phyloP scores from a whole-genome alignment of 2,113 vertebrate genomes.

The Anas platyrhynchos region DNA sequence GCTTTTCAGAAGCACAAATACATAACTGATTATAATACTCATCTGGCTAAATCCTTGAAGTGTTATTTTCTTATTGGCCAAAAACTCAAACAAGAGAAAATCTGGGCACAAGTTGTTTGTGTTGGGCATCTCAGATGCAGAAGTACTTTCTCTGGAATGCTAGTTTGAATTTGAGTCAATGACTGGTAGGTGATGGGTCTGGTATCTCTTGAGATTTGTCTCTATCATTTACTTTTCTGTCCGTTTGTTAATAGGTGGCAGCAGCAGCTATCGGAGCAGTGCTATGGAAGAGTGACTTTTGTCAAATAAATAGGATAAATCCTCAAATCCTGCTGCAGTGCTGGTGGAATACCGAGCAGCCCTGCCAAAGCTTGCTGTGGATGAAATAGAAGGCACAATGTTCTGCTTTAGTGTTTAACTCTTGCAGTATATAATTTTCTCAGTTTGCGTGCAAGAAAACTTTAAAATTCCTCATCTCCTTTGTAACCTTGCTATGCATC shows the following conservation, averaged over 20 bases:
- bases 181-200: not conserved
- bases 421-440: not conserved
- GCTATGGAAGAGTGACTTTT: not conserved
- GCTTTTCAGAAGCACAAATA: not conserved
- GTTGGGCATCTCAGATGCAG: not conserved
- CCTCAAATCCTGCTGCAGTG: fast-evolving
- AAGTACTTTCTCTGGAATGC: not conserved
- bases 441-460: not conserved
- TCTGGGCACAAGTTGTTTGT: fast-evolving
- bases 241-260: not conserved
- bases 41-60: no score
- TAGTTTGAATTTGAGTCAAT: fast-evolving
- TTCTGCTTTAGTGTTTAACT: not conserved
- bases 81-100: not conserved
- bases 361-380: not conserved
- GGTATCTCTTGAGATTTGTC: not conserved
- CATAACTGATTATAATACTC: no score
- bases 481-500: not conserved
- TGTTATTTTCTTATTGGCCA: not conserved
- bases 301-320: not conserved
- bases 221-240: not conserved
- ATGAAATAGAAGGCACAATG: not conserved
- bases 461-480: not conserved
- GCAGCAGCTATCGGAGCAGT: not conserved
- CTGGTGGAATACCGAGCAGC: not conserved